Percentiles rank a stretch among this genome's conserved stretches.
phyloP scores from a whole-genome alignment of 1,140 invertebrate genomes.

The Nasonia longicornis region DNA sequence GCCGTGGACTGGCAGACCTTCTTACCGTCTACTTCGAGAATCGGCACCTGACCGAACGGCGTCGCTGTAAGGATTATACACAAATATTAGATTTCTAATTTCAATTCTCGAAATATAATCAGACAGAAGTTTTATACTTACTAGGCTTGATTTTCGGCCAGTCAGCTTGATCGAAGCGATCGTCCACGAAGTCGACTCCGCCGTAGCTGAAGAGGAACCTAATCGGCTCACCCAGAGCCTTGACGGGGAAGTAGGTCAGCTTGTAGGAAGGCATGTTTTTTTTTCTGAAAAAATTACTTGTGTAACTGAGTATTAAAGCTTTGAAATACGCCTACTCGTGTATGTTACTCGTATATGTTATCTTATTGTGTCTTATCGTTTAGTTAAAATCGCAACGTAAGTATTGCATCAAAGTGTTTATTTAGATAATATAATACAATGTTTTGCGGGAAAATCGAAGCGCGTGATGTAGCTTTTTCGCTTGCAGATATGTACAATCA shows the following conservation, averaged over 20 bases:
- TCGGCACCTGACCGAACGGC: constrained; percentile 79
- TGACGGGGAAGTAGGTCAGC: constrained; percentile 72
- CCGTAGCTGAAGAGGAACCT: constrained; percentile 71
- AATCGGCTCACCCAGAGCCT: constrained; percentile 73
- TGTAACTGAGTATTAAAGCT: background rate
- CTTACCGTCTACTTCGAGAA: constrained; percentile 78
- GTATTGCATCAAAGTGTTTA: no score
- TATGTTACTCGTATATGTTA: no score
- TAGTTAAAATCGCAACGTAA: no score
- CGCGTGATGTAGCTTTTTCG: no score
- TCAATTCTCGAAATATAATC: background rate
- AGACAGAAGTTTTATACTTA: constrained; percentile 49
- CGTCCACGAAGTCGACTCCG: constrained; percentile 73
- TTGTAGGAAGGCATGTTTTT: constrained; percentile 62
- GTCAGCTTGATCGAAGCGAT: constrained; percentile 61
- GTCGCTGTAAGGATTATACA: constrained; percentile 66
- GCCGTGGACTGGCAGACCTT: constrained; percentile 75
- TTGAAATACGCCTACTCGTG: no score
- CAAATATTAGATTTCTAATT: background rate
- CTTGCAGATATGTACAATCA: no score
- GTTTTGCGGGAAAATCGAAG: no score
- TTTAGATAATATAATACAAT: no score
- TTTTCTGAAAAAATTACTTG: constrained; percentile 6
- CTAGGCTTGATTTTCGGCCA: constrained; percentile 62
- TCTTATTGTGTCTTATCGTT: no score